These are phyloP conservation scores for Sturnira hondurensis DNA, from an alignment of 2,113 vertebrate species.

Conservation along the genomic window DNA sequence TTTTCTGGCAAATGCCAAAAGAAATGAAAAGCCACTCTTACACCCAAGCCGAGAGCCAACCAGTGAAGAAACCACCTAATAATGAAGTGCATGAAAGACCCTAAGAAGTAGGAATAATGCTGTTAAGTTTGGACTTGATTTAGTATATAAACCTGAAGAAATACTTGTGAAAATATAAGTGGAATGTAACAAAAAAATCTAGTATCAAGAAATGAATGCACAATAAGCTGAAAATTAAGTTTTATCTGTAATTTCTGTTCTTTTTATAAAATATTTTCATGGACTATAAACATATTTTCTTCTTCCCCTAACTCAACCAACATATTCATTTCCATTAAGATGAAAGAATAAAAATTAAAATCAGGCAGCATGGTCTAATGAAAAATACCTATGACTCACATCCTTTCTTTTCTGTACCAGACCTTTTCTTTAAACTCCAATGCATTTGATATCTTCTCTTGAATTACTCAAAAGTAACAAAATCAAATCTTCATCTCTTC, in stretches of 20 bases:
- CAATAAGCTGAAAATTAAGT: neutral
- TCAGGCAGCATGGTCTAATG: neutral
- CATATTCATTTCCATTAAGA: neutral
- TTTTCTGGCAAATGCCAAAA: neutral
- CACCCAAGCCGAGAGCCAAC: neutral
- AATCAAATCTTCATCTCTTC: neutral
- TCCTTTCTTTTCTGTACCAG: neutral
- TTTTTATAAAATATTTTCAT: neutral
- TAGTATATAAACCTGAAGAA: neutral
- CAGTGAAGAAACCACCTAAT: neutral
- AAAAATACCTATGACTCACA: neutral
- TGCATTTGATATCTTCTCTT: neutral
- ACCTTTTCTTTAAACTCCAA: neutral
- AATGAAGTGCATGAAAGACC: neutral
- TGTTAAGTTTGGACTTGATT: neutral
- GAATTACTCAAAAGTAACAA: neutral
- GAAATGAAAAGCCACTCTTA: neutral
- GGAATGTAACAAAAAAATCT: neutral
- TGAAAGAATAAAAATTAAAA: neutral
- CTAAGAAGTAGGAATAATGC: neutral
- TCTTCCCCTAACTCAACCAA: neutral
- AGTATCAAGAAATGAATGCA: neutral
- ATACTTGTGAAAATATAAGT: neutral
- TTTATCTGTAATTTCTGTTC: neutral
- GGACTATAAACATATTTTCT: neutral